Evolutionary conservation across 1,140 invertebrate genomes (phyloP), one percentile per base, ranked within the genome.

Genomic region (Batillaria attramentaria): DNA sequence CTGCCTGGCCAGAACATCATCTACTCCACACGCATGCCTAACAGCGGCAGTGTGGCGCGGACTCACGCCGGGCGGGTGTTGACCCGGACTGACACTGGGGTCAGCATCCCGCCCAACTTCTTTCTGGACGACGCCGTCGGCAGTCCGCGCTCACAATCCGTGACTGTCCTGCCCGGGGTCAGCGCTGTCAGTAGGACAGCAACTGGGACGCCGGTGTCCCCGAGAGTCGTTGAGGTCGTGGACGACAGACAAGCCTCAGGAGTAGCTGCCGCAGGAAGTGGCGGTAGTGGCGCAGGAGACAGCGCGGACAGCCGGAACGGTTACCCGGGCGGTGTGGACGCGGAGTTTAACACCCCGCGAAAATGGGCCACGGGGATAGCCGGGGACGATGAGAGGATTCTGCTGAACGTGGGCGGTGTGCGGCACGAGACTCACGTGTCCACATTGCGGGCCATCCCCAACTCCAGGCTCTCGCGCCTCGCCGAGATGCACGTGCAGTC

Each of bases 321-420:
- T n/a, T 75, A 24, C 54, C 8, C 62, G 54, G 42, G 54, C 24
- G 72, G 73, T 8, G 73, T 75, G 73, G 73, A 65, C 73, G 73
- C 54, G 8, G 73, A 75, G 35, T 75, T 75, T 57, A 75, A 75
- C 73, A 75, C 73, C 33, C 73, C 73, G 35, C 54, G 73, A 8
- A 33, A 39, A 18, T 75, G 73, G 73, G 73, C 37, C 20, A 33
- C 54, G 37, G 35, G 20, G 6, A 24, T 10, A 2, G 39, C 46
- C 20, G 65, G 46, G 28, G 77, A 74, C 20, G 82, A 83, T 62
- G 50, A 73, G 43, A 72, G 85, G 88, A 96, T 99, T 84, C 95
- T 99, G 76, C 94, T 99, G 81, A 99, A 99, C 92, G 97, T 99
- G 79, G 98, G 98, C 66, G 98, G 98, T 20, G 97, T 99, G 84